Base-by-base conservation (phyloP, 1,140 invertebrate genomes). In the Drosophila arawakana region DNA sequence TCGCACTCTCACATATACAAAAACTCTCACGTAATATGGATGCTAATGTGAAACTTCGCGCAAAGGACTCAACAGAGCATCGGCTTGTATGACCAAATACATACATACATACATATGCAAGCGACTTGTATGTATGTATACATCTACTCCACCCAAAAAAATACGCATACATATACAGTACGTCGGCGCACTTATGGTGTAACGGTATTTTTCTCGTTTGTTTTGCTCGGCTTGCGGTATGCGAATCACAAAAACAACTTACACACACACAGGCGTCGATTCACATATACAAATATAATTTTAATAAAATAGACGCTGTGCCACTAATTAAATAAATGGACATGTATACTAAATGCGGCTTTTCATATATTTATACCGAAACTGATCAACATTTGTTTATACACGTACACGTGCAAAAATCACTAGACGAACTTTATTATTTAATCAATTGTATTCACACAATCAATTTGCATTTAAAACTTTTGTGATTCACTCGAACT, bases 171-270 rank as follows among this genome's bases (percentile, higher is more conserved):
- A 52, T 46, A 55, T n/a, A 52, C 41, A 52, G 9, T 13, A 39
- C 41, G 18, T 43, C 43, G 25, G 54, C 41, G 18, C 50, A 46
- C 63, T 67, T 54, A 77, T 41, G 44, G 49, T 49, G 77, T 69
- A 70, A 67, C 82, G 78, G 79, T 78, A 59, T 67, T 73, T 83
- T 79, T 46, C 52, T 52, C 63, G 68, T 75, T 75, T 75, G 73
- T 75, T 75, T 75, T 75, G 73, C 59, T 75, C 67, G 46, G 46
- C 21, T 47, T 39, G 54, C 52, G 41, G 66, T 43, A 63, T 59
- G 46, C 44, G 46, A 43, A 44, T 15, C 46, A 65, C 59, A 71
- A 55, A 41, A 54, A 43, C 52, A 67, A 54, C 43, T 52, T 30
- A 39, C 34, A 61, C 41, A 57, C 54, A 15, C 10, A 55, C 52